A percentile compares a stretch with the other conserved stretches of the same genome.
Conservation (phyloP, 2,113 vertebrate species). For the Gnathonemus echidnorhynchus region DNA sequence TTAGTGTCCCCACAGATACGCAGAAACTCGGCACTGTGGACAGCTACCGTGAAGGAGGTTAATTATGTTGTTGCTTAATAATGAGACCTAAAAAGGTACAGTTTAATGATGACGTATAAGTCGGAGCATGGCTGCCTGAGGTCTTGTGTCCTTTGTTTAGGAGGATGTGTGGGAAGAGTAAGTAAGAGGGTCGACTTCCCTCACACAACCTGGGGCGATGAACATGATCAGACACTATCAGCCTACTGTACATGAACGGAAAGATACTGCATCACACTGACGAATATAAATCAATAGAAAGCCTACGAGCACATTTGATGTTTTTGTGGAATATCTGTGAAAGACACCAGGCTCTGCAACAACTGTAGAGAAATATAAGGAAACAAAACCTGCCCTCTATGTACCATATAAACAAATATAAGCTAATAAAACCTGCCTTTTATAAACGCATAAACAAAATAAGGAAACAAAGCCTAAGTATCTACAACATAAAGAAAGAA, state of each 20-base stretch:
- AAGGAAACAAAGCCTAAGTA: background rate
- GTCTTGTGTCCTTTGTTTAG: background rate
- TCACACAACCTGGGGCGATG: background rate
- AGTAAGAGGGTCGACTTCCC: background rate
- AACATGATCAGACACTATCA: background rate
- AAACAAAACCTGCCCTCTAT: background rate
- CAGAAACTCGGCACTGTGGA: background rate
- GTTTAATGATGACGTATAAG: background rate
- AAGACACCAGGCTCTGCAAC: background rate
- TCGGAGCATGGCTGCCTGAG: background rate
- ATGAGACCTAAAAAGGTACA: background rate
- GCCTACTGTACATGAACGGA: background rate
- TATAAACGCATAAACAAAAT: background rate
- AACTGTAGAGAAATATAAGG: background rate
- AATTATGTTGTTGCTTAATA: background rate
- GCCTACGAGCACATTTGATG: background rate
- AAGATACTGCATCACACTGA: background rate
- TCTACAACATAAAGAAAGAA: background rate
- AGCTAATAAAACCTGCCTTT: background rate
- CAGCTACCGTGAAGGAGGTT: background rate
- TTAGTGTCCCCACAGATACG: background rate
- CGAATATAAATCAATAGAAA: background rate
- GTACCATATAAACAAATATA: background rate
- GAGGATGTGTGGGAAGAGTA: background rate
- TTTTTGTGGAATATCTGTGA: background rate